Evolutionary conservation across 2,888 invertebrate genomes (phyloP).

Genomic region (Crepidodera aurea): DNA sequence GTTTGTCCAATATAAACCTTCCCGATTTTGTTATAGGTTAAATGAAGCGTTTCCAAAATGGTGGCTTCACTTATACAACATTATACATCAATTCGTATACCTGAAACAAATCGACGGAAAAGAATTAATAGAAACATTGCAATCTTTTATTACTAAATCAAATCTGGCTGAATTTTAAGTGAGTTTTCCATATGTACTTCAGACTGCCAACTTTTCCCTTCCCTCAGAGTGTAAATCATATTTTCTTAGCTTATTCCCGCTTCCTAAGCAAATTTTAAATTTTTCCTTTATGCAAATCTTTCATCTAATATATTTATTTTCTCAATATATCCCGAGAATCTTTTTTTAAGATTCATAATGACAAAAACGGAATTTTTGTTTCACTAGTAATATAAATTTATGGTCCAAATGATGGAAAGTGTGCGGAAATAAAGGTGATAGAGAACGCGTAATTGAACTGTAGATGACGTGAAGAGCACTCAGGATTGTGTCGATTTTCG

Average conservation of each 20-base stretch:
- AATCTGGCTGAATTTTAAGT: constrained; percentile 84
- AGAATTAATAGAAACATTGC: constrained; percentile 69
- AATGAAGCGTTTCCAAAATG: constrained; percentile 78
- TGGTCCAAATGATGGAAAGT: neutral
- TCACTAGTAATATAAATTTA: no score
- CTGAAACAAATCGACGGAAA: constrained; percentile 53
- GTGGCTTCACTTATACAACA: constrained; percentile 88
- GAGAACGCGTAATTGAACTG: constrained; percentile 43
- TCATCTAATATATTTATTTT: no score
- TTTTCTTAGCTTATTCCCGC: no score
- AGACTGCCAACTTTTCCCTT: no score
- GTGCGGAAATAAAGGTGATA: constrained; percentile 25
- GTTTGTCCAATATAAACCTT: no score
- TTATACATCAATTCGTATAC: constrained; percentile 70
- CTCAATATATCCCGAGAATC: no score
- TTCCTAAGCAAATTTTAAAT: no score
- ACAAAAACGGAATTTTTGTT: no score
- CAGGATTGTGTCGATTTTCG: constrained; percentile 34
- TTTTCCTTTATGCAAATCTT: no score
- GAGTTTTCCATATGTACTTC: no score
- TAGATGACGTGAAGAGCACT: constrained; percentile 40
- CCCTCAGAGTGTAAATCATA: no score
- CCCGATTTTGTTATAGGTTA: constrained; percentile 64
- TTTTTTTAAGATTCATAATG: no score
- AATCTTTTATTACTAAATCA: constrained; percentile 84